Evolutionary conservation across 2,113 vertebrate species (phyloP), one percentile per base, ranked within the genome.

Genomic region (Crocuta crocuta): DNA sequence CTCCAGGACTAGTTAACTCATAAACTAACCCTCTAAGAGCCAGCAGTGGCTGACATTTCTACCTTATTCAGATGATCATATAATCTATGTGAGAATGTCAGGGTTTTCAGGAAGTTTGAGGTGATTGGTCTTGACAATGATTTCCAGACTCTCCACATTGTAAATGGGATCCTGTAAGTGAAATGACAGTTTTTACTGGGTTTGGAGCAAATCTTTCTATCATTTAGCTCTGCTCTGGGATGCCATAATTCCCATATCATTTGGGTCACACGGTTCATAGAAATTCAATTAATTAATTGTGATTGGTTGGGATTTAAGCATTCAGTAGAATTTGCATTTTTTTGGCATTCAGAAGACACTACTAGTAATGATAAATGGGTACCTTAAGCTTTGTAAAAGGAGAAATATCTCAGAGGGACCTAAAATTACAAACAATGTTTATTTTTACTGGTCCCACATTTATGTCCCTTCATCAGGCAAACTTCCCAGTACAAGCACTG

Each of bases 221-320:
- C 84, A 94, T 90, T 96, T 84, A 96, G 53, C 33, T 96, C 61
- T 97, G 74, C 26, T 48, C 63, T 89, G 95, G 96, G 89, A 97
- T 96, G 88, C 48, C 65, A 80, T 61, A 82, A 95, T 91, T 91
- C 68, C 66, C 84, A 9, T 61, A 86, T 74, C 66, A 93, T 95
- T 97, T 93, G 96, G 97, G 87, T 96, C 88, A 97, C 35, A 63
- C 33, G 76, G 63, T 91, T 88, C 91, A 94, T 78, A 74, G 39
- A 96, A 95, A 96, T 86, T 96, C 90, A 93, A n/a, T 61, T 97
- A 98, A 98, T 97, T 97, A 95, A 96, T 66, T 96, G 71, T 97
- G 94, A 98, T 85, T 97, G 90, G 76, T 80, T 97, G 90, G 73
- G 55, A 92, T 95, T 96, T 97, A 73, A 92, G 84, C 53, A 70